Conservation (phyloP, 2,888 invertebrate genomes). For the Cryptus armator region DNA sequence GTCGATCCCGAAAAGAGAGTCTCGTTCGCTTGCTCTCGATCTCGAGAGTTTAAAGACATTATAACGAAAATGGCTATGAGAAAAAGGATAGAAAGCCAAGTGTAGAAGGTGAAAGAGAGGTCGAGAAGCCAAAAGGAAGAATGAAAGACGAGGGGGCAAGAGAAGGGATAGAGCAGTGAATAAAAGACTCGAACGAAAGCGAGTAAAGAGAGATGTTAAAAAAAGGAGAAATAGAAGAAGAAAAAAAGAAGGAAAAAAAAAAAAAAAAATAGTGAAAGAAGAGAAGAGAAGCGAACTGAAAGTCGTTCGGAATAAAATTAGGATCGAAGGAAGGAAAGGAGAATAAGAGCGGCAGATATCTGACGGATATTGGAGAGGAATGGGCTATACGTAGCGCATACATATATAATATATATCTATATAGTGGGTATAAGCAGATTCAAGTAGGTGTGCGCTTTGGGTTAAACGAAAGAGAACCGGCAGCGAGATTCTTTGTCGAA, state of each 20-base stretch:
- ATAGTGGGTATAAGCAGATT: not conserved
- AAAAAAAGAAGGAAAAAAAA: not conserved
- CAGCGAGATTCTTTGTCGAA: slow-evolving; percentile 59
- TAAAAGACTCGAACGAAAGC: slow-evolving; percentile 43
- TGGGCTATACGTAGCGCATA: not conserved
- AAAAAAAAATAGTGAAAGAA: slow-evolving; percentile 11
- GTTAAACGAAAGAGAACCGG: slow-evolving; percentile 35
- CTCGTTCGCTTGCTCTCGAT: slow-evolving; percentile 39
- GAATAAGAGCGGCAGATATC: slow-evolving; percentile 44
- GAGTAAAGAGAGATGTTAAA: slow-evolving; percentile 47
- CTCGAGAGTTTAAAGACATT: slow-evolving; percentile 62
- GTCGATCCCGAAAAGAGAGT: slow-evolving; percentile 62
- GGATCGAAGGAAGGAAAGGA: slow-evolving; percentile 42
- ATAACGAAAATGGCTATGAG: slow-evolving; percentile 57
- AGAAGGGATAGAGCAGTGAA: slow-evolving; percentile 31
- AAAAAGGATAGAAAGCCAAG: not conserved
- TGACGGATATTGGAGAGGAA: slow-evolving; percentile 53
- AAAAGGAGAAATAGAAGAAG: not conserved
- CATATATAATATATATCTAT: not conserved
- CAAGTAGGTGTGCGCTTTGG: slow-evolving; percentile 30
- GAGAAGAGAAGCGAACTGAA: slow-evolving; percentile 40
- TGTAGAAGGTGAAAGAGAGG: slow-evolving; percentile 17
- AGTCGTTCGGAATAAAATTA: slow-evolving; percentile 66
- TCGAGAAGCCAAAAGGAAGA: slow-evolving; percentile 40
- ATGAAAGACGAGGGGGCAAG: not conserved